Conservation (phyloP, 2,888 invertebrate species). For the Sisyra terminalis region DNA sequence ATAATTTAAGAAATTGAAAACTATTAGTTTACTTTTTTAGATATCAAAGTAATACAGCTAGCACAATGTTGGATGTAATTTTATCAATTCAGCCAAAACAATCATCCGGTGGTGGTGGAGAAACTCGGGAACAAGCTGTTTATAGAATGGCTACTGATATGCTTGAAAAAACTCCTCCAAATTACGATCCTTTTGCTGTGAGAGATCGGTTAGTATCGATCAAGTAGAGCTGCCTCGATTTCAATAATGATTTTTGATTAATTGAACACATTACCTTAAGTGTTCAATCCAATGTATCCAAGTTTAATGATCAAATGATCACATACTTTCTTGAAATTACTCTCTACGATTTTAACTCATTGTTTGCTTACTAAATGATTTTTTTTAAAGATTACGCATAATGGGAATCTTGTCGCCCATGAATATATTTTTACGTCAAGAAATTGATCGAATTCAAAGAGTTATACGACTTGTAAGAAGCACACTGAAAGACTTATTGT, state of each 20-base stretch:
- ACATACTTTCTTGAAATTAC: no score
- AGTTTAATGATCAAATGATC: no score
- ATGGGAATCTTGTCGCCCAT: constrained; percentile 58
- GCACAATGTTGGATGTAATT: constrained; percentile 57
- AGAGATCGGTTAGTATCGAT: constrained; percentile 41
- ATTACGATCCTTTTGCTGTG: constrained; percentile 67
- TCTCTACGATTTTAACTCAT: no score
- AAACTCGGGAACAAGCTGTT: constrained; percentile 65
- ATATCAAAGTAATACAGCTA: constrained; percentile 64
- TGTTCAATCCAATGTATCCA: no score
- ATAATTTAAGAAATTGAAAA: background rate
- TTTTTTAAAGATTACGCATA: constrained; percentile 32
- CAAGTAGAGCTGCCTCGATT: no score
- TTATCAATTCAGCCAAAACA: constrained; percentile 81
- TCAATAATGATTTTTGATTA: no score
- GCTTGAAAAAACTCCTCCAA: constrained; percentile 58
- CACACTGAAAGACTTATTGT: constrained; percentile 58
- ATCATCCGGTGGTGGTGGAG: constrained; percentile 55
- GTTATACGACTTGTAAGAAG: constrained; percentile 46
- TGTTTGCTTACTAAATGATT: no score
- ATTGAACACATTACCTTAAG: no score
- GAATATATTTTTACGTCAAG: constrained; percentile 78
- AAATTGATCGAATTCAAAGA: constrained; percentile 76
- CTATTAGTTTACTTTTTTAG: constrained; percentile 23
- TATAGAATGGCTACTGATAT: constrained; percentile 56